phyloP scores from a whole-genome alignment of 30 jellyfish, hydroid and myxozoan genomes.

The Turritopsis rubra region DNA sequence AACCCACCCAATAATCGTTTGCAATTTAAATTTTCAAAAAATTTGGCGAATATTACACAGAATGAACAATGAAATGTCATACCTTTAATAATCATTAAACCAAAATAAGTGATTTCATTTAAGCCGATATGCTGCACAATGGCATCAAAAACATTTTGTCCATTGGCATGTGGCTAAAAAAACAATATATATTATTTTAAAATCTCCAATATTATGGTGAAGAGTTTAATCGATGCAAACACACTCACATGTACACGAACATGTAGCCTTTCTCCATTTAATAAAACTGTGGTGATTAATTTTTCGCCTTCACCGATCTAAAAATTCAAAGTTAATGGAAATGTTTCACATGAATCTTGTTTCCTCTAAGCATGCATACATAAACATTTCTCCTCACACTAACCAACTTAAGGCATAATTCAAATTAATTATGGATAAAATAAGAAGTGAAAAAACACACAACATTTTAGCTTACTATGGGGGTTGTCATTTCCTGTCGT shows the following conservation, averaged over 20 bases:
- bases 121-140: constrained; percentile 73
- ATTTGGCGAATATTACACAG: too few relatives aligned
- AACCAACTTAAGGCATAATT: too few relatives aligned
- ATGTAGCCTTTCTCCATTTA: constrained; percentile 82
- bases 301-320: constrained; percentile 90
- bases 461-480: neutral
- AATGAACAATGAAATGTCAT: too few relatives aligned
- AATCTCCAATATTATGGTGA: neutral
- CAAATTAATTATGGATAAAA: too few relatives aligned
- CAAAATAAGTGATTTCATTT: constrained; percentile 75
- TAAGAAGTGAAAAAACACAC: too few relatives aligned
- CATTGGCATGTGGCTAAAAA: constrained; percentile 65
- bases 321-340: too few relatives aligned
- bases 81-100: constrained; percentile 95
- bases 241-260: constrained; percentile 72
- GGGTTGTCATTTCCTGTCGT: neutral
- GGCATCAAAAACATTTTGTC: constrained; percentile 77
- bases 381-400: too few relatives aligned
- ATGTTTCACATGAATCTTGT: too few relatives aligned
- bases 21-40: too few relatives aligned
- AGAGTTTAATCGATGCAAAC: neutral
- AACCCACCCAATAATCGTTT: too few relatives aligned
- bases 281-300: constrained; percentile 70
- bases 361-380: too few relatives aligned
- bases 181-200: neutral